Evolutionary conservation across 2,797 vertebrate species (phyloP).

Genomic region (Varecia variegata): DNA sequence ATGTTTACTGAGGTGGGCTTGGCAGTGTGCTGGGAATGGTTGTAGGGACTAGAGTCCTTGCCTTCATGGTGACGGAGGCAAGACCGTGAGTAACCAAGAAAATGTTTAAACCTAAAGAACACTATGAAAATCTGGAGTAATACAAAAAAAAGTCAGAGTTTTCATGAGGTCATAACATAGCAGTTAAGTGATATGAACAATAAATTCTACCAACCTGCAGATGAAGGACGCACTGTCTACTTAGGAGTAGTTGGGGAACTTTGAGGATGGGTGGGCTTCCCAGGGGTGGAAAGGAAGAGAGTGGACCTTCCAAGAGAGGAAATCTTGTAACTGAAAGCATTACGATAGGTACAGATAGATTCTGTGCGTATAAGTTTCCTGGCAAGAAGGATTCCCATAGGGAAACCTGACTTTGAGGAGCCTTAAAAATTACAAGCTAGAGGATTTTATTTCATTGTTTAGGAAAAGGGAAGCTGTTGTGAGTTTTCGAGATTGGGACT

Average conservation of each 20-base stretch:
- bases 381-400: neutral
- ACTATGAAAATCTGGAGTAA: neutral
- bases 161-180: neutral
- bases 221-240: neutral
- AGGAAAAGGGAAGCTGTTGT: neutral
- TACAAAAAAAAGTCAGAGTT: neutral
- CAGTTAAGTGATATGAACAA: neutral
- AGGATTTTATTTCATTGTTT: neutral
- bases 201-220: too few relatives aligned
- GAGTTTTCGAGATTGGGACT: neutral
- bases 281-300: neutral
- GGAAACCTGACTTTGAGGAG: neutral
- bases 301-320: neutral
- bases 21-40: neutral
- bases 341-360: fast-evolving
- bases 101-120: neutral
- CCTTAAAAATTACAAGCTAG: neutral
- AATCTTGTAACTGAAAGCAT: neutral
- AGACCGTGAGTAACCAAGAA: neutral
- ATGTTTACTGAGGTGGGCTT: neutral
- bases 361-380: neutral
- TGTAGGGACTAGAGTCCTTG: neutral
- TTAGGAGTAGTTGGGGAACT: neutral
- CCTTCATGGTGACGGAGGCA: neutral
- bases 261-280: neutral